Percentiles rank a stretch among this genome's conserved stretches.
phyloP scores from a whole-genome alignment of 2,797 vertebrate genomes.

The Odontamblyopus rebecca region DNA sequence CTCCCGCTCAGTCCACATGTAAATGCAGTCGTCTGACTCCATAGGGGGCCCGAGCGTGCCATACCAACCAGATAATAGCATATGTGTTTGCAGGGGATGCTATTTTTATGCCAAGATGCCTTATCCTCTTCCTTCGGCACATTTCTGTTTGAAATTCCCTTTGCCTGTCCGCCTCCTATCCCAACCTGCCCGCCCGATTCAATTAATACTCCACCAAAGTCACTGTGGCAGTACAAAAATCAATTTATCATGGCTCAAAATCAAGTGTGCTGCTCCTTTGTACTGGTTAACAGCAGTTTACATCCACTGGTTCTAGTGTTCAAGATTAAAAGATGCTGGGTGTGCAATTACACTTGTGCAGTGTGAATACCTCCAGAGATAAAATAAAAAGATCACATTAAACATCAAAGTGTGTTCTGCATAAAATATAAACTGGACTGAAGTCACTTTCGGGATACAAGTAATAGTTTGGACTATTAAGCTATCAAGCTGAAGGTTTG shows the following conservation, averaged over 20 bases:
- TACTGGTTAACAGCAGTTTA: slow-evolving; percentile 52
- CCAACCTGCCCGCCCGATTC: slow-evolving; percentile 57
- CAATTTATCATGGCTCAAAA: slow-evolving; percentile 75
- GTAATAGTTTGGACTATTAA: neutral
- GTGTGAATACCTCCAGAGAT: slow-evolving; percentile 1
- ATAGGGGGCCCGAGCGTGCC: slow-evolving; percentile 57
- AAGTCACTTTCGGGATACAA: neutral
- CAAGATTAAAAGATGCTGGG: slow-evolving; percentile 5
- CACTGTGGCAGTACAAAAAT: slow-evolving; percentile 71
- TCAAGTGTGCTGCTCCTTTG: slow-evolving; percentile 62
- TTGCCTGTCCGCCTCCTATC: slow-evolving; percentile 47
- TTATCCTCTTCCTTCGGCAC: slow-evolving; percentile 67
- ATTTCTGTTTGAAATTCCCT: slow-evolving; percentile 56
- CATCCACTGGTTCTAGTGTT: slow-evolving; percentile 32
- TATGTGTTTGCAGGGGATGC: slow-evolving; percentile 71
- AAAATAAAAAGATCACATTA: slow-evolving; percentile 6
- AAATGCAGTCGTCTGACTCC: slow-evolving; percentile 66
- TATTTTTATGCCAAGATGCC: slow-evolving; percentile 72
- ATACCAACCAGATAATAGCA: slow-evolving; percentile 72
- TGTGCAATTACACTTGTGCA: neutral
- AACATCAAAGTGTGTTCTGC: slow-evolving; percentile 1
- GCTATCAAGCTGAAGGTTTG: neutral
- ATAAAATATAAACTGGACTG: neutral
- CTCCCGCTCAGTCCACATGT: slow-evolving; percentile 59
- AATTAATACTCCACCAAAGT: slow-evolving; percentile 71